Base-by-base conservation (phyloP, 2,113 vertebrate species). In the Poeciliopsis turrubarensis region DNA sequence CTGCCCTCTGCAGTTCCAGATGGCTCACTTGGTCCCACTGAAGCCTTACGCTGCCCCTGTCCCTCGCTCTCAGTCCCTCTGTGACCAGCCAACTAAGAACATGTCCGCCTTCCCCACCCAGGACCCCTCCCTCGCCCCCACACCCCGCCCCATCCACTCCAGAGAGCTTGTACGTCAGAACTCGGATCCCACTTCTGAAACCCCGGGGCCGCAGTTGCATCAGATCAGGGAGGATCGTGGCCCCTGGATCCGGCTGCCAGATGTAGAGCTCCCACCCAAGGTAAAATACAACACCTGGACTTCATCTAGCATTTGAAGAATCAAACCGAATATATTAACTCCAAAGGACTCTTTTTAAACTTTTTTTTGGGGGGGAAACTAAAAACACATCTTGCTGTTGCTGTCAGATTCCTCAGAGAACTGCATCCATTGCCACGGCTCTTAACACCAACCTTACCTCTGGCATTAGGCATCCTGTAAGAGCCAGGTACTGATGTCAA, bases 1-100 rank as follows among this genome's bases (percentile, higher is more conserved):
- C 75, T 85, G 68, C 65, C 70, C 63, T 32, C 70, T 78, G 30
- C 94, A 97, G 96, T 96, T 96, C 94, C 96, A 97, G 90, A 95
- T 96, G 92, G 97, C 96, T 82, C 96, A 97, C 91, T 94, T 96
- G 86, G 96, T 97, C 87, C 96, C 96, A 17, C 93, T 97, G 89
- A 97, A 97, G 93, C 96, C 96, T 69, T 97, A 96, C 41, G 96
- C 96, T 68, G 96, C 96, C 34, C 96, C 96, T 73, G 96, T 96
- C 70, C 97, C 97, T 77, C 95, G 97, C 87, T 97, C 97, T 84
- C 96, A 98, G 93, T 98, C 97, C 88, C 95, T 98, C 73, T 97
- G 97, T 89, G 97, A 98, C 92, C 96, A 97, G 90, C 96, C 96
- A 72, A 95, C 95, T 93, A 95, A 96, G 93, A 97, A 95, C 84